phyloP scores from a whole-genome alignment of 2,888 invertebrate species.

The Pyrocoelia pectoralis region DNA sequence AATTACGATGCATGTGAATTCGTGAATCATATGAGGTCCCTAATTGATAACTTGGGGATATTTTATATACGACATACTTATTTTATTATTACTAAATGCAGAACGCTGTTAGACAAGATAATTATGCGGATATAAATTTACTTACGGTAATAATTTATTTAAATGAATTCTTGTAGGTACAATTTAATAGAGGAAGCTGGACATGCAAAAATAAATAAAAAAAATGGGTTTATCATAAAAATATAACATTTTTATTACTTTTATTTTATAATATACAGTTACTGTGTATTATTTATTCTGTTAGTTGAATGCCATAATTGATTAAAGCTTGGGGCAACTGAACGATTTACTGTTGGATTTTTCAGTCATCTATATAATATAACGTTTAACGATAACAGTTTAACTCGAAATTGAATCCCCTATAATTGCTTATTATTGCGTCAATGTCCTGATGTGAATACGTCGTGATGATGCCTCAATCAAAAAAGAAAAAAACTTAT shows the following conservation, averaged over 20 bases:
- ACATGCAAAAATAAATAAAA: too few species aligned
- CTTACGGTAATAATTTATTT: not conserved
- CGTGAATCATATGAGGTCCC: not conserved
- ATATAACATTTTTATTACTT: too few species aligned
- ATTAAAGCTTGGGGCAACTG: not conserved
- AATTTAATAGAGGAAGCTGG: not conserved
- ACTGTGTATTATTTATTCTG: not conserved
- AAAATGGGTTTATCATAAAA: too few species aligned
- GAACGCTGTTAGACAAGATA: not conserved
- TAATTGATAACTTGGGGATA: not conserved
- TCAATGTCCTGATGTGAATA: too few species aligned
- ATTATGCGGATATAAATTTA: not conserved
- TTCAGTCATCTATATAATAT: too few species aligned
- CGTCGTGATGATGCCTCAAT: too few species aligned
- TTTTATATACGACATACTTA: too few species aligned
- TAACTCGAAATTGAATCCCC: too few species aligned
- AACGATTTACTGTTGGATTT: not conserved
- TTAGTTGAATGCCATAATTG: not conserved
- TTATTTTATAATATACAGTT: not conserved
- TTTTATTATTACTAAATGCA: too few species aligned
- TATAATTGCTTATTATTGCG: too few species aligned
- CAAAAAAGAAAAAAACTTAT: too few species aligned
- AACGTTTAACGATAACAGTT: too few species aligned
- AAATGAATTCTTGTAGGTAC: not conserved
- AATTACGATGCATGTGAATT: not conserved